A percentile compares a stretch with the other conserved stretches of the same genome.
Evolutionary conservation across 2,888 invertebrate species (phyloP).

Genomic region (Ariolimax columbianus): DNA sequence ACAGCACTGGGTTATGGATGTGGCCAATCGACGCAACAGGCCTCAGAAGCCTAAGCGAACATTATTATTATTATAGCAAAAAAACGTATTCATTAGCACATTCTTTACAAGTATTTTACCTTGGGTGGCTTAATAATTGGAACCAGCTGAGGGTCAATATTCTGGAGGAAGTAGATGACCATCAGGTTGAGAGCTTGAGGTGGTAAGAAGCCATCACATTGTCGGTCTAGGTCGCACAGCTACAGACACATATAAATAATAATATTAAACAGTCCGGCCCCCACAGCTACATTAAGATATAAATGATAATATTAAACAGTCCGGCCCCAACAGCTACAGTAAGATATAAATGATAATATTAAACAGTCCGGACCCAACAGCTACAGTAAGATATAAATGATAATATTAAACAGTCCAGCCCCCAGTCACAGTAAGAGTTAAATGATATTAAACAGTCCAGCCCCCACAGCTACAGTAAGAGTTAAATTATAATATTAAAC

Average conservation of each 20-base stretch:
- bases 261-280: no score
- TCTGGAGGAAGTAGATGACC: slow-evolving; percentile 81
- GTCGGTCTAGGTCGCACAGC: slow-evolving; percentile 80
- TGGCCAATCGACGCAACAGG: no score
- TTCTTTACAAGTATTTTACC: slow-evolving; percentile 66
- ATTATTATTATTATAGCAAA: no score
- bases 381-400: slow-evolving; percentile 64
- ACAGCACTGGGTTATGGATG: no score
- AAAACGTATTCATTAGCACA: no score
- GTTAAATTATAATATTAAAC: neutral
- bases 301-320: neutral
- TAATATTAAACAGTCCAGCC: no score
- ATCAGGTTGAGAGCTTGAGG: slow-evolving; percentile 80
- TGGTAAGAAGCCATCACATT: slow-evolving; percentile 80
- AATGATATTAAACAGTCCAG: neutral
- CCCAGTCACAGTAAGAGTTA: slow-evolving; percentile 69
- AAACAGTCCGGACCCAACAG: no score
- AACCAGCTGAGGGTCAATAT: slow-evolving; percentile 75
- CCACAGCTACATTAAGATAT: slow-evolving; percentile 70
- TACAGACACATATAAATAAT: slow-evolving; percentile 58
- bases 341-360: neutral
- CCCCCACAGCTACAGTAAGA: slow-evolving; percentile 73
- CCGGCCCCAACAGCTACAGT: slow-evolving; percentile 76
- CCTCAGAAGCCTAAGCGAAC: no score
- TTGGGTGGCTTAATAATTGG: slow-evolving; percentile 79